These are phyloP conservation scores for Platyscapa corneri DNA, from an alignment of 1,140 invertebrate species.

Conservation along the genomic window DNA sequence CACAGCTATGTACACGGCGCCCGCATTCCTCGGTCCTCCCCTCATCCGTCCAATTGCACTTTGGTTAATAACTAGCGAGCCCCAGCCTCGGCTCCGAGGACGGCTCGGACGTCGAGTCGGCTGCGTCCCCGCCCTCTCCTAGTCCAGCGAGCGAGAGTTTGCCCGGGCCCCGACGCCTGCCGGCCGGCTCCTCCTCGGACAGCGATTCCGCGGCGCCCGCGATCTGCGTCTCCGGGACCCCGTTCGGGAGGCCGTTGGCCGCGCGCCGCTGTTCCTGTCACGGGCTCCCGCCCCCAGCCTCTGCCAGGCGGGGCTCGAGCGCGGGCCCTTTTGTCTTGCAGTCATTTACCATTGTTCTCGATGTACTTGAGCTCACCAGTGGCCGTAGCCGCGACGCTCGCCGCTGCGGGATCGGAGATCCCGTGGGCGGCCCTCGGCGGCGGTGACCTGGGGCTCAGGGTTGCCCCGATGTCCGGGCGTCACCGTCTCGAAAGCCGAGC, in stretches of 20 bases:
- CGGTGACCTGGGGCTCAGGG: conserved; percentile 81
- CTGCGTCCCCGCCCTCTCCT: conserved; percentile 56
- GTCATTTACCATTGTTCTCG: conserved; percentile 96
- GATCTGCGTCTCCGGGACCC: conserved; percentile 33
- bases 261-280: conserved; percentile 72
- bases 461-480: conserved; percentile 79
- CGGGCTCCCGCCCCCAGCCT: conserved; percentile 69
- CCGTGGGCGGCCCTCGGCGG: conserved; percentile 76
- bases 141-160: conserved; percentile 56
- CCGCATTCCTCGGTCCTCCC: conserved; percentile 3
- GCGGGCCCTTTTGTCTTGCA: conserved; percentile 82
- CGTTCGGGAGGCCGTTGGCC: conserved; percentile 61
- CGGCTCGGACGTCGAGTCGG: conserved; percentile 71
- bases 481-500: conserved; percentile 89
- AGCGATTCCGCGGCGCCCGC: background rate
- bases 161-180: conserved; percentile 16
- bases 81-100: conserved; percentile 65
- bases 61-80: conserved; percentile 55
- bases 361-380: conserved; percentile 92
- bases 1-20: conserved; percentile 57
- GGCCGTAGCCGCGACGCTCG: conserved; percentile 65
- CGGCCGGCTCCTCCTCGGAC: conserved; percentile 3
- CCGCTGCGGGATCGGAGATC: conserved; percentile 76
- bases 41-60: conserved; percentile 68
- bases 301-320: conserved; percentile 61